Percentiles rank a stretch among this genome's conserved stretches.
Evolutionary conservation across 2,797 vertebrate species (phyloP).

Genomic region (Cryptoblepharus egeriae): DNA sequence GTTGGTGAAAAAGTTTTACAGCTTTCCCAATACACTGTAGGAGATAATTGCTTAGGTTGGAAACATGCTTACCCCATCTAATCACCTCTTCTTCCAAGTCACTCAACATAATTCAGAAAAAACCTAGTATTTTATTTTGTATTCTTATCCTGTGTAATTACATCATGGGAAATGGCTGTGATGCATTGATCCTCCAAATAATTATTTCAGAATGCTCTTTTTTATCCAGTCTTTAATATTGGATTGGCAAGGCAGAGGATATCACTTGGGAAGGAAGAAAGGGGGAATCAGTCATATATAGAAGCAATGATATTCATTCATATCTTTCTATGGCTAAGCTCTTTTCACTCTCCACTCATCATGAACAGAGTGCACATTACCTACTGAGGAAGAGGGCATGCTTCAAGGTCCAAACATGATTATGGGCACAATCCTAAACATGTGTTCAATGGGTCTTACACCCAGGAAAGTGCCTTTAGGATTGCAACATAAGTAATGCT

Average conservation of each 20-base stretch:
- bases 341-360: not conserved
- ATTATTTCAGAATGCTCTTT: not conserved
- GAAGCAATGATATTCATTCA: not conserved
- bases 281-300: not conserved
- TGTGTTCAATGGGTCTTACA: too few species aligned
- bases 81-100: slow-evolving; percentile 1
- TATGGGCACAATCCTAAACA: too few species aligned
- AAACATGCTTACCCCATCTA: not conserved
- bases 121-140: not conserved
- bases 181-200: not conserved
- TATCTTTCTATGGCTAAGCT: not conserved
- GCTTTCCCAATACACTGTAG: slow-evolving; percentile 12
- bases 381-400: not conserved
- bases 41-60: slow-evolving; percentile 9
- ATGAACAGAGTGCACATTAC: not conserved
- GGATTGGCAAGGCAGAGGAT: not conserved
- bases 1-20: slow-evolving; percentile 9
- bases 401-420: not conserved
- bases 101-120: not conserved
- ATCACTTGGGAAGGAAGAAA: not conserved
- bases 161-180: too few species aligned
- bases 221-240: not conserved
- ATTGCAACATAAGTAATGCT: too few species aligned
- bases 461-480: too few species aligned
- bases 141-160: not conserved